A percentile compares a stretch with the other conserved stretches of the same genome.
These are phyloP conservation scores for Cheiracanthium punctorium DNA, from an alignment of 2,888 invertebrate species.

Conservation along the genomic window DNA sequence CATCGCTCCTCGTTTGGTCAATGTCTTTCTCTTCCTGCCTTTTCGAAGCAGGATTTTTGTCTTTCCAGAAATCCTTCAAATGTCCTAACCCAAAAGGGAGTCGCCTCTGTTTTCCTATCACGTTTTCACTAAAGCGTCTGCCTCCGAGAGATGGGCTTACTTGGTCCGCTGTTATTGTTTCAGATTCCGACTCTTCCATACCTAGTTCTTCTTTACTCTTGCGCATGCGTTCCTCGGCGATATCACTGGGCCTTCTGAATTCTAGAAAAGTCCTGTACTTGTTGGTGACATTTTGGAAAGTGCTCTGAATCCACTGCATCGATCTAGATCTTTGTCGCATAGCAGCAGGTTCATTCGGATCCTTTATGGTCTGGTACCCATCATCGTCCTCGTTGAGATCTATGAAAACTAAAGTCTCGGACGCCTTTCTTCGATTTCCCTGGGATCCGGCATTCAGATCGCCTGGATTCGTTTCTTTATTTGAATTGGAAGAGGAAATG, in stretches of 20 bases:
- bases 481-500: background rate
- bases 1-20: constrained; percentile 44
- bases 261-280: constrained; percentile 31
- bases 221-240: constrained; percentile 35
- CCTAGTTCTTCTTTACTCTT: constrained; percentile 47
- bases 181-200: constrained; percentile 19
- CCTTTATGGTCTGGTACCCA: background rate
- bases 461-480: background rate
- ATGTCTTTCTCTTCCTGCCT: constrained; percentile 36
- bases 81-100: constrained; percentile 26
- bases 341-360: background rate
- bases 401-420: background rate
- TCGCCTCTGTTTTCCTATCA: constrained; percentile 32
- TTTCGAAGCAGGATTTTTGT: constrained; percentile 14
- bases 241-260: constrained; percentile 42
- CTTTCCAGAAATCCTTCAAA: constrained; percentile 38
- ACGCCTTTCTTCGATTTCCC: background rate
- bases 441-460: background rate
- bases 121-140: constrained; percentile 50
- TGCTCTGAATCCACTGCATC: constrained; percentile 50
- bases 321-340: constrained; percentile 27
- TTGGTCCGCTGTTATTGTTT: background rate
- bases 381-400: background rate
- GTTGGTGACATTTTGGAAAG: constrained; percentile 32
- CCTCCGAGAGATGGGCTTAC: background rate